Base-by-base conservation (phyloP, 2,888 invertebrate genomes). In the Sturmia bella region DNA sequence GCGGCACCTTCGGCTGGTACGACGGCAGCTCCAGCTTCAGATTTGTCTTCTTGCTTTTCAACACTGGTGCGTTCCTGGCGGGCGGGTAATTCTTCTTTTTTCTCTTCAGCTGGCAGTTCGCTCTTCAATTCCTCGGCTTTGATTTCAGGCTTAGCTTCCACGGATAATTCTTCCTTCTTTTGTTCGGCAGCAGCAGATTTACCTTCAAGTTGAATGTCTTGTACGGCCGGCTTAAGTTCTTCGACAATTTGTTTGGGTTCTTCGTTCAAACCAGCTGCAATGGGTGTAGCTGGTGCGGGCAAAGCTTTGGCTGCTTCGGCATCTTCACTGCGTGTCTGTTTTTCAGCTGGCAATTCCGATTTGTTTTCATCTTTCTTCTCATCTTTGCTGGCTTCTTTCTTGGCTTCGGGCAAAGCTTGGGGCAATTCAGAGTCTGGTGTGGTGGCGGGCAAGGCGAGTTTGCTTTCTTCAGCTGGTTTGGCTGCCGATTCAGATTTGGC, bases 31-130 rank as follows among this genome's bases (percentile, higher is more conserved):
- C 11, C 24, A 12, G 50, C 69, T 6, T 82, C 79, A 17, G 83
- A 61, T 32, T 80, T 76, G 13, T 68, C 76, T 24, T 68, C 78
- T 77, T 56, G 72, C 83, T 86, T 57, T 70, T 85, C 83, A 84
- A 85, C 84, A 24, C 80, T 84, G 50, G 75, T 86, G 39, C 87
- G 86, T 80, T 87, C 87, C 81, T 87, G 87, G 45, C 87, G 87
- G 45, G 84, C 87, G 0, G 85, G 84, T 66, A 84, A 83, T 66
- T 86, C 86, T 39, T 86, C 87, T 48, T 86, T 86, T 27, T 86
- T 83, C 54, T 85, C 77, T 0, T 84, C 73, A 54, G 83, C 82
- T 21, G 80, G 15, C 19, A 59, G 69, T 27, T 54, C 75, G 21
- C 56, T 37, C 41, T 69, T 64, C 15, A 63, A 41, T 15, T 77